Evolutionary conservation across 2,888 invertebrate genomes (phyloP), one percentile per base, ranked within the genome.

Genomic region (Aquatica leii): DNA sequence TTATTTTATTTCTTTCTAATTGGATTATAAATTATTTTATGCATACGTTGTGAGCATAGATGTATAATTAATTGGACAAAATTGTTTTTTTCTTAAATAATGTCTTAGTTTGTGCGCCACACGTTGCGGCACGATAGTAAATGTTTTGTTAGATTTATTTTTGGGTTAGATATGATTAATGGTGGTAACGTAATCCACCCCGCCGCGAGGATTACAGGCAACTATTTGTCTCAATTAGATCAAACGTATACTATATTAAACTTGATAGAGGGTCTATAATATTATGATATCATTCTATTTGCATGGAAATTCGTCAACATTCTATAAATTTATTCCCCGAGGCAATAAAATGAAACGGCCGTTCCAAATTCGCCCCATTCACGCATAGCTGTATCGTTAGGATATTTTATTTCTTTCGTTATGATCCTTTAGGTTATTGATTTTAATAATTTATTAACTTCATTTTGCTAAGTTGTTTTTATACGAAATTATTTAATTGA

Each of bases 231-330:
- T 68, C 69, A 71, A 69, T 71, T 71, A 68, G 60, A 62, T 58
- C 62, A 62, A 66, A 68, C 62, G 70, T 69, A 66, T 70, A 67
- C 66, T 67, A 68, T 71, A 72, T 71, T 71, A 56, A 59, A 62
- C 54, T 65, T 65, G 69, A 69, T 68, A 62, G 63, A 63, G 66
- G 65, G 67, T 59, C 69, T 69, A 66, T 71, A 70, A 70, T 73
- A 70, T 73, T 73, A 73, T 69, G 70, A 71, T 71, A 72, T 70
- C 69, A 68, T 72, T 71, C 71, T 71, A 75, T 77, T 77, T 75
- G 73, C 75, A 76, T 76, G 73, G 72, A 74, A 75, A 76, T 75
- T 74, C 75, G 75, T 77, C 76, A 76, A 77, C 76, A 75, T 75
- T 75, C 74, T 73, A 74, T 75, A 75, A 74, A 76, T 74, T 75